phyloP scores from a whole-genome alignment of 2,888 invertebrate species.

The Protonemura montana region DNA sequence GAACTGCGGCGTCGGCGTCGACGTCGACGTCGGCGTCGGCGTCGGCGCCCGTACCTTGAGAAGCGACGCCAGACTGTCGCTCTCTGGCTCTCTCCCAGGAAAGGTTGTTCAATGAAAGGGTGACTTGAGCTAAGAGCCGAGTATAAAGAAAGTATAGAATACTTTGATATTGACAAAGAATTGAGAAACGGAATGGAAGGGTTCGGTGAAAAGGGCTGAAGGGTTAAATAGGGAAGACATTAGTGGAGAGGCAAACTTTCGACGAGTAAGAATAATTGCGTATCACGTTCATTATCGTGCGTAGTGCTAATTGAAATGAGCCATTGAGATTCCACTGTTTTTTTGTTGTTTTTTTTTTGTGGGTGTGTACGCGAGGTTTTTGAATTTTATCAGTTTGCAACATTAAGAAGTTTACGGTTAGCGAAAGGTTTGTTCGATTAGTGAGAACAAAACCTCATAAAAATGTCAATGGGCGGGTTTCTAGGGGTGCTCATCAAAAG shows the following conservation, averaged over 20 bases:
- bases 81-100: conserved; percentile 46
- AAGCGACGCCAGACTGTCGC: not conserved
- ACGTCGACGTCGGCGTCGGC: not conserved
- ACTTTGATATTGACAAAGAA: conserved; percentile 36
- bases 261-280: not conserved
- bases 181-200: conserved; percentile 28
- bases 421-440: too few relatives aligned
- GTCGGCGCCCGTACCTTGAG: not conserved
- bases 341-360: too few relatives aligned
- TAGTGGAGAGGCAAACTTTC: not conserved
- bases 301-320: not conserved
- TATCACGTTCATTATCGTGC: not conserved
- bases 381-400: too few relatives aligned
- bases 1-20: not conserved
- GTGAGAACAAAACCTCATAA: too few relatives aligned
- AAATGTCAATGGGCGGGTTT: too few relatives aligned
- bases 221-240: conserved; percentile 32
- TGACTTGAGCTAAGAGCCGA: not conserved
- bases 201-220: conserved; percentile 35
- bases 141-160: not conserved
- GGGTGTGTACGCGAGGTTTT: not conserved
- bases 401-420: too few relatives aligned
- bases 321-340: not conserved
- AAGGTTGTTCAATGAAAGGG: conserved; percentile 44
- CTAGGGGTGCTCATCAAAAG: too few relatives aligned